Conservation (phyloP, 2,888 invertebrate species). For the Brachypalpus laphriformis region DNA sequence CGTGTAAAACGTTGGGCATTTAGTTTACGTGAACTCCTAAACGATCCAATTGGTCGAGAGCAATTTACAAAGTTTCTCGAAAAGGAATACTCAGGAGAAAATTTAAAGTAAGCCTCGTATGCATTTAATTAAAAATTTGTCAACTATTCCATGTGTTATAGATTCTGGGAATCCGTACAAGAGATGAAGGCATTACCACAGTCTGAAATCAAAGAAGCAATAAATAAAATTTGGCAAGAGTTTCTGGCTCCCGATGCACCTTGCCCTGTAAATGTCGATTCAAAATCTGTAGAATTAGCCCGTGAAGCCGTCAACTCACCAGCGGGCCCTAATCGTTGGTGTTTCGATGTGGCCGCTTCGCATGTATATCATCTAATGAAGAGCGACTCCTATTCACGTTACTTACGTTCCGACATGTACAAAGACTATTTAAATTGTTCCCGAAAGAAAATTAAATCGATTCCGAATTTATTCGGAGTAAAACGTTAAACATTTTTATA, state of each 20-base stretch:
- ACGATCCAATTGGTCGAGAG: slow-evolving; percentile 97
- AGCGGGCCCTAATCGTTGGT: slow-evolving; percentile 93
- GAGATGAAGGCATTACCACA: slow-evolving; percentile 95
- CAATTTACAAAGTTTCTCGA: slow-evolving; percentile 97
- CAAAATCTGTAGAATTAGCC: slow-evolving; percentile 93
- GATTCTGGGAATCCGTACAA: slow-evolving; percentile 98
- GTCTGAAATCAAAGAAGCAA: slow-evolving; percentile 91
- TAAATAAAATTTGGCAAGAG: slow-evolving; percentile 95
- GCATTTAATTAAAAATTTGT: background rate
- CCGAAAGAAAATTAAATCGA: slow-evolving; percentile 94
- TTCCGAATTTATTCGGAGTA: slow-evolving; percentile 83
- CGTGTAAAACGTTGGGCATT: slow-evolving; percentile 99
- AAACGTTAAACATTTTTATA: slow-evolving; percentile 80
- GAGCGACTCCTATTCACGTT: slow-evolving; percentile 98
- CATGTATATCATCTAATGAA: slow-evolving; percentile 99
- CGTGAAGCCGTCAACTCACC: slow-evolving; percentile 87
- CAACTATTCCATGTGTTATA: slow-evolving; percentile 79
- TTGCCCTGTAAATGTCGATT: slow-evolving; percentile 98
- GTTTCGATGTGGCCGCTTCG: slow-evolving; percentile 98
- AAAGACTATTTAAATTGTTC: slow-evolving; percentile 97
- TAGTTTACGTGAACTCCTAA: slow-evolving; percentile 95
- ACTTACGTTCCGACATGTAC: slow-evolving; percentile 98
- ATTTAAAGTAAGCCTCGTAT: slow-evolving; percentile 91
- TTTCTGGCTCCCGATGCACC: slow-evolving; percentile 96
- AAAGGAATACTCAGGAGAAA: slow-evolving; percentile 99